Percentiles rank a stretch among this genome's conserved stretches.
These are phyloP conservation scores for Carollia perspicillata DNA, from an alignment of 2,113 vertebrate species.

Conservation along the genomic window DNA sequence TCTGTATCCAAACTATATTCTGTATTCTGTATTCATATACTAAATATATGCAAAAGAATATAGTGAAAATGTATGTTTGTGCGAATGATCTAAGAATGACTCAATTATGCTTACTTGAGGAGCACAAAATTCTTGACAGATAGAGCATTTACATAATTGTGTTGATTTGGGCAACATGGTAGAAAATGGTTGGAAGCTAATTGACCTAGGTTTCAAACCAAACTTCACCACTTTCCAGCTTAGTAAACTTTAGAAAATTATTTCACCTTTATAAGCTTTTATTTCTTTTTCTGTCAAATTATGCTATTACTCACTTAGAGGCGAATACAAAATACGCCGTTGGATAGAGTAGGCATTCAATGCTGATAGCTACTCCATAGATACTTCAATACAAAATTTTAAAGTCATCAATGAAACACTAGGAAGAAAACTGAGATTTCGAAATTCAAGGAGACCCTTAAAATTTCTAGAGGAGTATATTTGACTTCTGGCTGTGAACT, in stretches of 20 bases:
- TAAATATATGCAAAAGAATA: conserved; percentile 13
- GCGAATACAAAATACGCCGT: background rate
- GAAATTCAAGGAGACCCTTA: conserved; percentile 24
- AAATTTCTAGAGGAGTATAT: background rate
- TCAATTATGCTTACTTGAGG: background rate
- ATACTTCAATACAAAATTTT: background rate
- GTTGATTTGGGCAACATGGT: background rate
- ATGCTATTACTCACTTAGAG: background rate
- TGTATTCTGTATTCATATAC: background rate
- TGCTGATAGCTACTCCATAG: background rate
- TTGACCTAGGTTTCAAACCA: background rate
- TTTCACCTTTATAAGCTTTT: background rate
- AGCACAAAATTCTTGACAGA: background rate
- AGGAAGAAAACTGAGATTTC: background rate
- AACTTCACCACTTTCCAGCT: background rate
- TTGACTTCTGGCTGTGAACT: background rate
- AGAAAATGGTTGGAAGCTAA: background rate
- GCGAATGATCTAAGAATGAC: background rate
- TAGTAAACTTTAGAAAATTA: background rate
- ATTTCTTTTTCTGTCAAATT: background rate
- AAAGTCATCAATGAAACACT: background rate
- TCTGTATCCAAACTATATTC: background rate
- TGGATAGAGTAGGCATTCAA: background rate
- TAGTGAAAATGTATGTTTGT: background rate
- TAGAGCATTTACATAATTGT: background rate